Base-by-base conservation (phyloP, 2,888 invertebrate species). In the Hypomecis punctinalis region DNA sequence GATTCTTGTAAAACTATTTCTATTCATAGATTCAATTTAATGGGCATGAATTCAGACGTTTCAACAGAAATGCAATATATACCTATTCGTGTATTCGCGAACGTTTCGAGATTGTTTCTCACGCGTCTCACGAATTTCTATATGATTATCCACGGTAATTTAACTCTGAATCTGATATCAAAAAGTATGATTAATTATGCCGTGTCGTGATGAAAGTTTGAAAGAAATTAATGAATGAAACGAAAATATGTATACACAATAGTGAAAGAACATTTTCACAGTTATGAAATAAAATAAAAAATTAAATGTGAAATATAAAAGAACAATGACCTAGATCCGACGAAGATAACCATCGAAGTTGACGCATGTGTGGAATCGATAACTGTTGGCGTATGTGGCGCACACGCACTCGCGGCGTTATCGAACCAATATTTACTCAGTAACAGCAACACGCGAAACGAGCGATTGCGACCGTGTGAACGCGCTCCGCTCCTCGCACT, bases 311-410 rank as follows among this genome's bases (percentile, higher is more conserved):
- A 87, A 86, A 83, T 84, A 88, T 84, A 87, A 91, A 90, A 88
- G 89, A 93, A 91, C 91, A 91, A 91, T 91, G 93, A 93, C 93
- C 92, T 86, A 93, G 89, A 91, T 93, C 87, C 83, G 82, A 79
- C 80, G 83, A 85, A 89, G 92, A 92, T 92, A 91, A 90, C 86
- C 84, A 90, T 91, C 89, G 89, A 86, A 81, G 86, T 91, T 70
- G 90, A 91, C 91, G 90, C 89, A 90, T 90, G 86, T 86, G 87
- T 89, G 86, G 85, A 89, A 90, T 92, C 92, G 92, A 92, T 93
- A 93, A 91, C 91, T 88, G 87, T 80, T 79, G 68, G 69, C 45
- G 64, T 69, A 67, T 55, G 55, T 56, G 40, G 82, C 85, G 83
- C 84, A 66, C 88, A 86, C 89, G 85, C 87, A 90, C 83, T 82